Conservation (phyloP, 2,113 vertebrate genomes). For the Lipotes vexillifer region DNA sequence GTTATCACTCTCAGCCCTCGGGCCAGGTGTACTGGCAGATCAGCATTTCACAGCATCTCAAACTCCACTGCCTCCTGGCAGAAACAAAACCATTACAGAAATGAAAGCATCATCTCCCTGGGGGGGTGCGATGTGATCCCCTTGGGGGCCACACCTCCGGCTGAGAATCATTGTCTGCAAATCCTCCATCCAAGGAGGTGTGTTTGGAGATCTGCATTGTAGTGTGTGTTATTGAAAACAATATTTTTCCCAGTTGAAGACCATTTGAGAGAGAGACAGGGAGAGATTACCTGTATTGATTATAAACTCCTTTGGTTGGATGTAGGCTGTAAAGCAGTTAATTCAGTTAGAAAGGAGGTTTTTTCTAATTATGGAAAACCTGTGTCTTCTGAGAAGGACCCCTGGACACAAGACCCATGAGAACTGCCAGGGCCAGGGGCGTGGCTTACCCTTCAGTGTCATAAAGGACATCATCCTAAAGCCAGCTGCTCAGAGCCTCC, state of each 20-base stretch:
- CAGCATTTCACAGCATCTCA: too few species aligned
- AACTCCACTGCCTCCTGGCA: not conserved
- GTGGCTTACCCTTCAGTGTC: too few species aligned
- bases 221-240: not conserved
- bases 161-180: not conserved
- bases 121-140: not conserved
- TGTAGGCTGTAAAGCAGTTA: not conserved
- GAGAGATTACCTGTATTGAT: not conserved
- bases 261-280: not conserved
- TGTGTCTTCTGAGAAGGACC: not conserved
- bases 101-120: not conserved
- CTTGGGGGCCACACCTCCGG: not conserved
- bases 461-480: rapidly evolving
- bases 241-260: not conserved
- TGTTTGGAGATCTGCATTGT: not conserved
- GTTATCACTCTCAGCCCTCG: rapidly evolving
- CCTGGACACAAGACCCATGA: rapidly evolving
- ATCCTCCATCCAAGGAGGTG: not conserved
- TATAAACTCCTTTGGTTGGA: not conserved
- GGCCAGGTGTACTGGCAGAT: not conserved
- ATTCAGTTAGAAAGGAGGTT: not conserved
- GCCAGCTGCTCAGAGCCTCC: not conserved
- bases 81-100: not conserved
- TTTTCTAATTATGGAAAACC: not conserved
- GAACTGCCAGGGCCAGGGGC: not conserved